A percentile compares a stretch with the other conserved stretches of the same genome.
Evolutionary conservation across 2,113 vertebrate genomes (phyloP).

Genomic region (Pollachius pollachius): DNA sequence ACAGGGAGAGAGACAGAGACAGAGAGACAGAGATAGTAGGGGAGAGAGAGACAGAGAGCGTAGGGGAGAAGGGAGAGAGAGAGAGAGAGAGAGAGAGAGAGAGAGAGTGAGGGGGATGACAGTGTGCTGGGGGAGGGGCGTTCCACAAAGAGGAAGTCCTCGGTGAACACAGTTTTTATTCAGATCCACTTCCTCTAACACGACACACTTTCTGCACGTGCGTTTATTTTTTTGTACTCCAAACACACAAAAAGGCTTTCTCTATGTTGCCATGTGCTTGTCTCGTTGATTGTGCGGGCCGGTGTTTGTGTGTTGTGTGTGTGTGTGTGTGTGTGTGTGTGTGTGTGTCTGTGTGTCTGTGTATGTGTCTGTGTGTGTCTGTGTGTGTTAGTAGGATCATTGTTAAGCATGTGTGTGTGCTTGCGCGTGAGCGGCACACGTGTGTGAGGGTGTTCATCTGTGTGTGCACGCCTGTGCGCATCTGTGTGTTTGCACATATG

Average conservation of each 20-base stretch:
- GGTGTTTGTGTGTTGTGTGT: not conserved
- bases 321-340: not conserved
- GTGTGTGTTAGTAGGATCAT: not conserved
- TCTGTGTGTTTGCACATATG: too few species aligned
- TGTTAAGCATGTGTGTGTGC: not conserved
- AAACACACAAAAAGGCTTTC: not conserved
- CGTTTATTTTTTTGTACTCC: too few species aligned
- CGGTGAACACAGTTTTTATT: slow-evolving; percentile 47
- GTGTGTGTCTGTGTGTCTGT: slow-evolving; percentile 5
- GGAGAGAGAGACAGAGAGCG: slow-evolving; percentile 1
- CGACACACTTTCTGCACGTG: too few species aligned
- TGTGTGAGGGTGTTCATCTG: too few species aligned
- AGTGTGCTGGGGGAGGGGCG: not conserved
- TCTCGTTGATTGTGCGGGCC: not conserved
- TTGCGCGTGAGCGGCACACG: too few species aligned
- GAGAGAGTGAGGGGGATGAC: too few species aligned
- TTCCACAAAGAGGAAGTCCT: slow-evolving; percentile 46
- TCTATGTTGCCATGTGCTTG: not conserved
- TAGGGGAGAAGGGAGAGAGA: too few species aligned
- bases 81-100: too few species aligned
- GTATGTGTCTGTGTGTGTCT: not conserved
- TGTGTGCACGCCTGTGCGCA: too few species aligned
- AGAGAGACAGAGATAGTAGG: not conserved
- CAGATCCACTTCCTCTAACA: slow-evolving; percentile 55
- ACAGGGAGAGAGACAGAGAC: slow-evolving; percentile 7